phyloP scores from a whole-genome alignment of 1,140 invertebrate species.

The Drosophila santomea region DNA sequence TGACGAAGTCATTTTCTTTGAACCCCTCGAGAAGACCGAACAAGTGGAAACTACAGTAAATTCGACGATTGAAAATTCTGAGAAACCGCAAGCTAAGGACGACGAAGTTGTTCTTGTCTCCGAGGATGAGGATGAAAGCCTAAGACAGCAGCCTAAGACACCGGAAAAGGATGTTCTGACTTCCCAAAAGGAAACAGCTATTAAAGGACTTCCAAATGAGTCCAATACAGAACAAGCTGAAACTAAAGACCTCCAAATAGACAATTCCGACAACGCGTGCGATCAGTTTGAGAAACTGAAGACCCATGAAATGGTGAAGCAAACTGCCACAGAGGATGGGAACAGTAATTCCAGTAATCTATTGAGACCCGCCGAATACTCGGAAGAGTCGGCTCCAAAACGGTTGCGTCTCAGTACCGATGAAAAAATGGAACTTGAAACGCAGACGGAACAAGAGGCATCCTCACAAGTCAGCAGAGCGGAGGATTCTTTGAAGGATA shows the following conservation, averaged over 20 bases:
- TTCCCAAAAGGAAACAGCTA: background rate
- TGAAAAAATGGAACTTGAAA: conserved; percentile 7
- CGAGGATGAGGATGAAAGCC: conserved; percentile 70
- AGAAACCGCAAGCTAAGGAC: conserved; percentile 21
- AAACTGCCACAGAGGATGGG: conserved; percentile 23
- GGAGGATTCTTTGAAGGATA: background rate
- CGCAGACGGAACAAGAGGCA: background rate
- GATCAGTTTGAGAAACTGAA: conserved; percentile 71
- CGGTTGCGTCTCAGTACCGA: conserved; percentile 60
- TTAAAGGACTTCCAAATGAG: conserved; percentile 2
- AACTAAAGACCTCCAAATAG: conserved; percentile 41
- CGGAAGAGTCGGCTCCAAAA: conserved; percentile 47
- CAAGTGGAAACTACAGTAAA: background rate
- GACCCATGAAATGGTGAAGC: conserved; percentile 32
- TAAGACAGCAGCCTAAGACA: conserved; percentile 12
- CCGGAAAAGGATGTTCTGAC: conserved; percentile 6
- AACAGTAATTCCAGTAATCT: conserved; percentile 74
- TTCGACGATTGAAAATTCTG: background rate
- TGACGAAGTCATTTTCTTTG: conserved; percentile 77
- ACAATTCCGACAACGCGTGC: conserved; percentile 80
- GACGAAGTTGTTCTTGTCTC: conserved; percentile 65
- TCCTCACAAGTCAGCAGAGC: background rate
- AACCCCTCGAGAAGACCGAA: conserved; percentile 49
- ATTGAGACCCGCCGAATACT: conserved; percentile 46
- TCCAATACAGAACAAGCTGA: conserved; percentile 43